Evolutionary conservation across 2,888 invertebrate species (phyloP).

Genomic region (Agrypnus murinus): DNA sequence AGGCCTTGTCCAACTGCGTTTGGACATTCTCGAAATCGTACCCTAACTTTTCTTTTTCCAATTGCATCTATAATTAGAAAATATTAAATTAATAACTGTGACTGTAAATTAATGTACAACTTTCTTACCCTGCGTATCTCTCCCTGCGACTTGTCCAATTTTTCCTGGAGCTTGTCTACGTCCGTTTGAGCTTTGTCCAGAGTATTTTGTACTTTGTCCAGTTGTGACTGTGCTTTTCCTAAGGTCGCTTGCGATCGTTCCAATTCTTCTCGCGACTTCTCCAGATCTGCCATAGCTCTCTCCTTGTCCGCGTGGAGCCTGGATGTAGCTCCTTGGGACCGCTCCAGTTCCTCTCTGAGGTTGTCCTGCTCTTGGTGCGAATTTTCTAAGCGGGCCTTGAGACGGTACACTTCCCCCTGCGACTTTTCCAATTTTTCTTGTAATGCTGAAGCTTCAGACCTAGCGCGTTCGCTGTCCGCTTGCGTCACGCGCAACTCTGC

Average conservation of each 20-base stretch:
- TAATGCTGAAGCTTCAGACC: slow-evolving; percentile 86
- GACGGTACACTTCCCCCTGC: slow-evolving; percentile 94
- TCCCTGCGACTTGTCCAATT: slow-evolving; percentile 86
- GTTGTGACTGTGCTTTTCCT: slow-evolving; percentile 92
- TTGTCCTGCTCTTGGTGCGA: slow-evolving; percentile 96
- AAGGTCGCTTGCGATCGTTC: slow-evolving; percentile 92
- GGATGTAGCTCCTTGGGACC: slow-evolving; percentile 87
- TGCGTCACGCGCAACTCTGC: slow-evolving; percentile 94
- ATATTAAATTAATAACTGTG: no score
- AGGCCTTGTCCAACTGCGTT: slow-evolving; percentile 92
- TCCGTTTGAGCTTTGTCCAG: slow-evolving; percentile 93
- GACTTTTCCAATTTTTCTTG: slow-evolving; percentile 96
- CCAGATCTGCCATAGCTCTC: slow-evolving; percentile 87
- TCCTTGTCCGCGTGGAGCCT: slow-evolving; percentile 92
- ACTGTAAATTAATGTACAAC: no score
- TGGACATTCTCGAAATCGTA: slow-evolving; percentile 94
- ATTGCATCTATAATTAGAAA: slow-evolving; percentile 78
- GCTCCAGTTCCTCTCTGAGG: slow-evolving; percentile 93
- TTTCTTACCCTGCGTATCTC: slow-evolving; percentile 86
- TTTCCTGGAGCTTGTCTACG: slow-evolving; percentile 92
- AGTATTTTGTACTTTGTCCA: slow-evolving; percentile 92
- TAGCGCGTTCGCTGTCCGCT: slow-evolving; percentile 91
- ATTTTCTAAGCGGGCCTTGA: slow-evolving; percentile 95
- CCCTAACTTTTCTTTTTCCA: slow-evolving; percentile 92
- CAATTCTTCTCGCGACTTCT: slow-evolving; percentile 90